These are phyloP conservation scores for Eurystomus glaucurus DNA, from an alignment of 2,797 vertebrate genomes.

Conservation along the genomic window DNA sequence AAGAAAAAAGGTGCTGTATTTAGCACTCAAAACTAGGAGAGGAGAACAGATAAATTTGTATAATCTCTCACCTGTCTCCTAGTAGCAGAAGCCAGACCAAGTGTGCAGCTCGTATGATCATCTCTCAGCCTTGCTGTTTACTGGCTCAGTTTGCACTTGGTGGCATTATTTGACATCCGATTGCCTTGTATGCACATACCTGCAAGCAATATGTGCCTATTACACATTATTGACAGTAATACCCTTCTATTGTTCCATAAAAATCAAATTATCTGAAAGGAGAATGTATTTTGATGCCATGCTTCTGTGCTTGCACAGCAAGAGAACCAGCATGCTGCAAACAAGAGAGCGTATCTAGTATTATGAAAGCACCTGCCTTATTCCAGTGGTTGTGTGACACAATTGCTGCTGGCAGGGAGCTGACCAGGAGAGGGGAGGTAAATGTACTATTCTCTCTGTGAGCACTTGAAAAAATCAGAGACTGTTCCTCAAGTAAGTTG, in stretches of 20 bases:
- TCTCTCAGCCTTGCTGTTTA: background rate
- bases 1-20: background rate
- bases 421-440: background rate
- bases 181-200: background rate
- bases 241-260: background rate
- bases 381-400: background rate
- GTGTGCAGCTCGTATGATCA: background rate
- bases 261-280: background rate
- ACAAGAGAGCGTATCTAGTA: fast-evolving
- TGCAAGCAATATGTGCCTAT: background rate
- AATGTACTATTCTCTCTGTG: background rate
- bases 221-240: background rate
- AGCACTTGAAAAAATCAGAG: background rate
- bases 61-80: background rate
- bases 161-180: background rate
- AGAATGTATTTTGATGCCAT: background rate
- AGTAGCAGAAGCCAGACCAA: background rate
- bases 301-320: background rate
- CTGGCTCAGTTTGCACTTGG: background rate
- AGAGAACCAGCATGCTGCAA: background rate
- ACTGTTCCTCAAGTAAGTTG: background rate
- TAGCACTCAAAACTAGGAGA: background rate
- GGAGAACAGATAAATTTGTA: background rate
- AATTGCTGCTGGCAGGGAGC: background rate
- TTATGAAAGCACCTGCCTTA: background rate